Conservation (phyloP, 2,888 invertebrate genomes). For the Lymantria monacha region DNA sequence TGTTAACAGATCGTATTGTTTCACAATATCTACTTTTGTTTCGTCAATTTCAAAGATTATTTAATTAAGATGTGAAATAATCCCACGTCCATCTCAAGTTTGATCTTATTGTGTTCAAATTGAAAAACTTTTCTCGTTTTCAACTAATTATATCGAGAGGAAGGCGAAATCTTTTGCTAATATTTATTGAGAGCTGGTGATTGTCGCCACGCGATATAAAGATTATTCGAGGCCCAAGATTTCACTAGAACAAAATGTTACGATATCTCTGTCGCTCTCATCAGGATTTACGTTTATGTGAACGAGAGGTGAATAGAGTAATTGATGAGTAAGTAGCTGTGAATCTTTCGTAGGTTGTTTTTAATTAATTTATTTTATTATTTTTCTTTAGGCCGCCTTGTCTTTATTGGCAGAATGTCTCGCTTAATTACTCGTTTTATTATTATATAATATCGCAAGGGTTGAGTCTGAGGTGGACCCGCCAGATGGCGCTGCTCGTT, state of each 20-base stretch:
- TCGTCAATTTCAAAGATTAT: constrained; percentile 46
- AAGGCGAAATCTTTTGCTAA: constrained; percentile 65
- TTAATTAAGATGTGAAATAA: constrained; percentile 62
- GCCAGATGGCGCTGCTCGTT: constrained; percentile 45
- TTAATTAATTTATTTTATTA: constrained; percentile 83
- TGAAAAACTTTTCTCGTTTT: constrained; percentile 78
- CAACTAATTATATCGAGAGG: constrained; percentile 63
- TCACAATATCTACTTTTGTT: constrained; percentile 29
- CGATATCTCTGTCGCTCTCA: constrained; percentile 8
- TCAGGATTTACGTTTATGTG: not conserved
- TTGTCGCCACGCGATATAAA: constrained; percentile 40
- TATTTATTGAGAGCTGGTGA: constrained; percentile 58
- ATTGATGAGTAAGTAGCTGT: constrained; percentile 18
- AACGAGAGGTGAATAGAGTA: constrained; percentile 14
- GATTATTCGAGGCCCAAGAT: constrained; percentile 18
- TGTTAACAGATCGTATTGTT: constrained; percentile 4
- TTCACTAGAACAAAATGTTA: constrained; percentile 8
- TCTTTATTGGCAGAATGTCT: constrained; percentile 77
- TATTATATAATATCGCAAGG: constrained; percentile 80
- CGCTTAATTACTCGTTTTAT: constrained; percentile 81
- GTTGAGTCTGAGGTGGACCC: constrained; percentile 72
- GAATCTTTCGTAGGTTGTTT: constrained; percentile 57
- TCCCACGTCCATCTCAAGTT: constrained; percentile 47
- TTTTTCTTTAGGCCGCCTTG: constrained; percentile 70
- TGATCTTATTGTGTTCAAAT: constrained; percentile 67